A percentile compares a stretch with the other conserved stretches of the same genome.
Evolutionary conservation across 2,888 invertebrate genomes (phyloP).

Genomic region (Cephalotes varians): DNA sequence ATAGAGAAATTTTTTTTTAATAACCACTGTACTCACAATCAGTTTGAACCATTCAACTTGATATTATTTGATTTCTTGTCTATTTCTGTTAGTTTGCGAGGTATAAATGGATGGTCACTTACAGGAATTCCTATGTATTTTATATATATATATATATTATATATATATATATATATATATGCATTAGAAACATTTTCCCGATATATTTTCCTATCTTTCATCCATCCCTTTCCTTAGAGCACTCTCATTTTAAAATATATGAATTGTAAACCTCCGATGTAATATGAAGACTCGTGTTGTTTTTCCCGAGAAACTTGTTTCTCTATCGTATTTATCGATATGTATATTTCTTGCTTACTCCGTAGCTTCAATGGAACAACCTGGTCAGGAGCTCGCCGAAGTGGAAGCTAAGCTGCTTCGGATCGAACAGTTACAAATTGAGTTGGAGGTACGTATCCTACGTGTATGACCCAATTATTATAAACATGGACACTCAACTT

Average conservation of each 20-base stretch:
- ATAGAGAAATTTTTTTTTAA: no score
- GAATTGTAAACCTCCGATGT: constrained; percentile 67
- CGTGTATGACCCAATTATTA: background rate
- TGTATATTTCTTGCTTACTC: constrained; percentile 36
- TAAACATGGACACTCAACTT: background rate
- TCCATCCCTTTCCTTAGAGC: constrained; percentile 62
- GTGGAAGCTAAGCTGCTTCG: constrained; percentile 88
- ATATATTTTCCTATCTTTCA: constrained; percentile 56
- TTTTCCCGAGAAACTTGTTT: constrained; percentile 67
- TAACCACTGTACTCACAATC: no score
- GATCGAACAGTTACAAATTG: constrained; percentile 88
- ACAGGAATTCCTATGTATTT: no score
- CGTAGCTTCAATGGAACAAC: constrained; percentile 83
- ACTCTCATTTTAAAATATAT: constrained; percentile 69
- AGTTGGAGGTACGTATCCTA: constrained; percentile 87
- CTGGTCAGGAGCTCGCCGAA: constrained; percentile 81
- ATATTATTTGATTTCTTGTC: no score
- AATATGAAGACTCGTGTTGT: constrained; percentile 76
- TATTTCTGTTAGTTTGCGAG: no score
- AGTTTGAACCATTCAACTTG: no score
- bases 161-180: background rate
- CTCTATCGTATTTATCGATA: constrained; percentile 49
- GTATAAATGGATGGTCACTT: no score
- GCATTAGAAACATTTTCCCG: constrained; percentile 42
- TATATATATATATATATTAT: background rate